phyloP scores from a whole-genome alignment of 2,797 vertebrate genomes.

The Eulemur coronatus region DNA sequence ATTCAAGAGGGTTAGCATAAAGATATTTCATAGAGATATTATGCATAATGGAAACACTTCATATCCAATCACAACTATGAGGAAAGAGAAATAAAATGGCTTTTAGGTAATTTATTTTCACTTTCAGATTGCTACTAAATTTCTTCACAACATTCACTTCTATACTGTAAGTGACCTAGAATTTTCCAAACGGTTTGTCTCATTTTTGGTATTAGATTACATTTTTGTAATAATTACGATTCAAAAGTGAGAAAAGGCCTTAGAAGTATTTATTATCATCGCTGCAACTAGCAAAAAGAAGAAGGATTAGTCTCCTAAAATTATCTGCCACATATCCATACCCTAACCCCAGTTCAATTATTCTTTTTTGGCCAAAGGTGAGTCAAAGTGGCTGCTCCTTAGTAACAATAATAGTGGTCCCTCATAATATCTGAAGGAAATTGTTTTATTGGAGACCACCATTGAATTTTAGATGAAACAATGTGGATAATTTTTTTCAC shows the following conservation, averaged over 20 bases:
- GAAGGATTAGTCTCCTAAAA: neutral
- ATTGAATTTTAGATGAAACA: neutral
- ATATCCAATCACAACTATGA: neutral
- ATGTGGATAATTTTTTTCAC: neutral
- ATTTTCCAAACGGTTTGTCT: neutral
- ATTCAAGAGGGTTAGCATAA: neutral
- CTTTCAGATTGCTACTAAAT: neutral
- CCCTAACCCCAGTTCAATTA: neutral
- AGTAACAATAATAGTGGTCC: neutral
- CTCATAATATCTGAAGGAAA: neutral
- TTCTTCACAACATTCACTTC: neutral
- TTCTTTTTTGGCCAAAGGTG: neutral
- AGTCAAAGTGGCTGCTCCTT: neutral
- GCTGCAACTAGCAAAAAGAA: neutral
- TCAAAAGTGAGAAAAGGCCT: neutral
- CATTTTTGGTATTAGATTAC: neutral
- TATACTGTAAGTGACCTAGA: neutral
- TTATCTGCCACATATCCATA: neutral
- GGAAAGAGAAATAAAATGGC: neutral
- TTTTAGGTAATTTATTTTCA: neutral
- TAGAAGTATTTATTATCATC: neutral
- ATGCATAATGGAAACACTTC: constrained; percentile 16
- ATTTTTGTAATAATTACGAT: neutral
- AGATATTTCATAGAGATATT: neutral
- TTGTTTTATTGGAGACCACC: neutral